These are phyloP conservation scores for Chiropotes sagulatus DNA, from an alignment of 2,797 vertebrate genomes.

Conservation along the genomic window DNA sequence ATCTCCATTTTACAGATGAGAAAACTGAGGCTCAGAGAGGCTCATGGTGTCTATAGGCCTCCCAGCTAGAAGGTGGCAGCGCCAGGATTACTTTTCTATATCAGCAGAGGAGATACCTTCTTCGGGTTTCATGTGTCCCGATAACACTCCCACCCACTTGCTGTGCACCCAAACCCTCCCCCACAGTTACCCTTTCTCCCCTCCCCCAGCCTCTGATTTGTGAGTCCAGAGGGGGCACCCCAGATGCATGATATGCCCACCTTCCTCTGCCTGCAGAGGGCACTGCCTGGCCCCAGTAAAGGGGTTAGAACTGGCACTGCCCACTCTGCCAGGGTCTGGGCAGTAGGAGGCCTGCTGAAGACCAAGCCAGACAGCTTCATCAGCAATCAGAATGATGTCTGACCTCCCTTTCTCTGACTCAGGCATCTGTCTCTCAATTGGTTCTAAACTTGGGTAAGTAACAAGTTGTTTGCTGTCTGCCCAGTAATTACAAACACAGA, in stretches of 20 bases:
- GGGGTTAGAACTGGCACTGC: not conserved
- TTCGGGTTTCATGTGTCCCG: rapidly evolving
- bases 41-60: not conserved
- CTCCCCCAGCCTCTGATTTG: not conserved
- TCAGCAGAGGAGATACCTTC: not conserved
- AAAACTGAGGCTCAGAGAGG: not conserved
- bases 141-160: too few relatives aligned
- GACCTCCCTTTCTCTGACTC: not conserved
- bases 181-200: rapidly evolving
- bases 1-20: not conserved
- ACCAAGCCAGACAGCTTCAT: not conserved
- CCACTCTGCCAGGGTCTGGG: not conserved
- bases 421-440: not conserved
- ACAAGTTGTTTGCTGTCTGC: not conserved
- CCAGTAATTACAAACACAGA: not conserved
- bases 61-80: not conserved
- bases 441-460: not conserved
- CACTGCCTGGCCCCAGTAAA: not conserved
- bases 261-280: not conserved
- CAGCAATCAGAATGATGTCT: rapidly evolving
- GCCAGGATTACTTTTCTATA: rapidly evolving
- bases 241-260: rapidly evolving
- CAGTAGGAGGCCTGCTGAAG: not conserved
- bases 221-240: not conserved
- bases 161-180: not conserved